Evolutionary conservation across 2,888 invertebrate genomes (phyloP).

Genomic region (Cyrtodaria siliqua): DNA sequence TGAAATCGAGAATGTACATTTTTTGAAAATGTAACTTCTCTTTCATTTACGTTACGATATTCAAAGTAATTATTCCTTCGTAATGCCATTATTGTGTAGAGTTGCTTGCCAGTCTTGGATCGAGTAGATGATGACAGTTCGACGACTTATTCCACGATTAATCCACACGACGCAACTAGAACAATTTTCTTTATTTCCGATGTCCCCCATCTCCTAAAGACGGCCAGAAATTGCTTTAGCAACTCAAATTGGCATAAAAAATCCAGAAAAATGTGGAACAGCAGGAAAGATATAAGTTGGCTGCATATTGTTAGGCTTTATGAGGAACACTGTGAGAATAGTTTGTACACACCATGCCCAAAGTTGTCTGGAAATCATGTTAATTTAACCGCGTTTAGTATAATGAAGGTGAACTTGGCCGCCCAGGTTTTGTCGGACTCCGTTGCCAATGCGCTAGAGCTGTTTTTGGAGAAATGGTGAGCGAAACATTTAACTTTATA

Average conservation of each 20-base stretch:
- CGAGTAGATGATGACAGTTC: too few species aligned
- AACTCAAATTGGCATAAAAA: slow-evolving; percentile 54
- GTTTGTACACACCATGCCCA: slow-evolving; percentile 27
- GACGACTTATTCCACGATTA: too few species aligned
- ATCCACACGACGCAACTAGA: too few species aligned
- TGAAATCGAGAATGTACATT: too few species aligned
- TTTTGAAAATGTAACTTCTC: too few species aligned
- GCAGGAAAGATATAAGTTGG: slow-evolving; percentile 57
- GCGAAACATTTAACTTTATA: slow-evolving; percentile 40
- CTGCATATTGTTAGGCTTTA: slow-evolving; percentile 51
- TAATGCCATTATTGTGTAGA: too few species aligned
- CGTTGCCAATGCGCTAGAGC: neutral
- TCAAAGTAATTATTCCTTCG: too few species aligned
- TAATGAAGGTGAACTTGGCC: slow-evolving; percentile 13
- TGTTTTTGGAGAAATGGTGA: slow-evolving; percentile 5
- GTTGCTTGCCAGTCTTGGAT: too few species aligned
- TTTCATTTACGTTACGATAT: too few species aligned
- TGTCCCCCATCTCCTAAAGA: slow-evolving; percentile 60
- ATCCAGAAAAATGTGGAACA: slow-evolving; percentile 45
- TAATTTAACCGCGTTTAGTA: slow-evolving; percentile 11
- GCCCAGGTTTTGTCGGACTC: neutral
- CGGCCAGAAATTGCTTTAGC: slow-evolving; percentile 59
- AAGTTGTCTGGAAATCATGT: slow-evolving; percentile 42
- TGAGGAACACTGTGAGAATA: slow-evolving; percentile 39
- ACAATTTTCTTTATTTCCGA: slow-evolving; percentile 50